Percentiles rank a stretch among this genome's conserved stretches.
phyloP scores from a whole-genome alignment of 1,140 invertebrate species.

The Plectrocnemia conspersa region DNA sequence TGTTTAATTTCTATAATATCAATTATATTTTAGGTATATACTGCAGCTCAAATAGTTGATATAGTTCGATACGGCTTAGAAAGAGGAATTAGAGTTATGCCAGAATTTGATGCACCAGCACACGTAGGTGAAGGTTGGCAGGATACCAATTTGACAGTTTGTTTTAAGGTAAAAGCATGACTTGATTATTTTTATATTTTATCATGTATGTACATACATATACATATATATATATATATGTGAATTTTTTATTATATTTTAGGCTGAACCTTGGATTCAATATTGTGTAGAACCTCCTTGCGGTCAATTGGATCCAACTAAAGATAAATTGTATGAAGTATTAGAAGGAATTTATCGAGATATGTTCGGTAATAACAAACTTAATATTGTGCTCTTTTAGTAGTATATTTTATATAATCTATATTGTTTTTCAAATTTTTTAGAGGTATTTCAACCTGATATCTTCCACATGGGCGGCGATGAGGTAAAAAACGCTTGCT shows the following conservation, averaged over 20 bases:
- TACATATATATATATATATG: constrained; percentile 3
- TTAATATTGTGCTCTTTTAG: not conserved
- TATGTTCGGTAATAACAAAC: constrained; percentile 52
- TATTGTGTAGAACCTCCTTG: constrained; percentile 84
- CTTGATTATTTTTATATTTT: not conserved
- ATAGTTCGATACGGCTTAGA: constrained; percentile 67
- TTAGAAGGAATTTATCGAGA: constrained; percentile 66
- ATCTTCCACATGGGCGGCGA: constrained; percentile 88
- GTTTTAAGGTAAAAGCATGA: constrained; percentile 52
- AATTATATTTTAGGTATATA: constrained; percentile 49
- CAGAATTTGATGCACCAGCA: constrained; percentile 83
- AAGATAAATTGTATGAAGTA: constrained; percentile 67
- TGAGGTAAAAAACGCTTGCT: constrained; percentile 72
- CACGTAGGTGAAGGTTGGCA: constrained; percentile 88
- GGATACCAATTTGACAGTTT: constrained; percentile 59
- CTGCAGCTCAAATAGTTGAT: constrained; percentile 48
- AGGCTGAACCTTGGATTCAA: constrained; percentile 68
- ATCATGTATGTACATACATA: too few species aligned
- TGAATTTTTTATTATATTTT: constrained; percentile 38
- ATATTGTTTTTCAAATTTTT: constrained; percentile 18
- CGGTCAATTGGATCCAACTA: constrained; percentile 77
- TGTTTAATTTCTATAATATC: not conserved
- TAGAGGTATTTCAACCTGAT: constrained; percentile 63
- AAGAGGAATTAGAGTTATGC: constrained; percentile 70
- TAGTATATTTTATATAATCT: constrained; percentile 4